Evolutionary conservation across 2,797 vertebrate genomes (phyloP).

Genomic region (Eremophila alpestris): DNA sequence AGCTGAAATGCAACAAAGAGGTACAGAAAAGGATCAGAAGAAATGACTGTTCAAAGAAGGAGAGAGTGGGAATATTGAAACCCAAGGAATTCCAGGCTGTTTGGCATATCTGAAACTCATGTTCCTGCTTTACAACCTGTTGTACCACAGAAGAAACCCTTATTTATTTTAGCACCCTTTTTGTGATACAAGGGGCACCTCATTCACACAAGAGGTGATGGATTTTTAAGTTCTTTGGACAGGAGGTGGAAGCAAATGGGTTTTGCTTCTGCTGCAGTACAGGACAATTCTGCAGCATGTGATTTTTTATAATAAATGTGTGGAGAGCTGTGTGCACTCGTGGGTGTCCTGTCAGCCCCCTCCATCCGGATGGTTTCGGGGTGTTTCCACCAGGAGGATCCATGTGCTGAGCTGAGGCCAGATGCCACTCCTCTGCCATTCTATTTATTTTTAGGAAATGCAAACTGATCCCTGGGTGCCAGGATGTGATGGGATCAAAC

Average conservation of each 20-base stretch:
- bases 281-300: not conserved
- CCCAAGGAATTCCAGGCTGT: not conserved
- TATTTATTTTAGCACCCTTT: not conserved
- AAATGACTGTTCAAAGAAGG: not conserved
- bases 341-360: not conserved
- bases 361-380: accelerated
- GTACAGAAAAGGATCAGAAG: not conserved
- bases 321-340: not conserved
- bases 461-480: not conserved
- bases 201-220: not conserved
- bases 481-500: not conserved
- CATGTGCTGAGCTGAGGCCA: not conserved
- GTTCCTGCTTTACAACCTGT: not conserved
- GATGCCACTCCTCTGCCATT: slow-evolving; percentile 8
- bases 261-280: not conserved
- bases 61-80: not conserved
- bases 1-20: not conserved
- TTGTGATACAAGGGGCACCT: not conserved
- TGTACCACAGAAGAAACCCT: not conserved
- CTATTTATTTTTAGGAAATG: slow-evolving; percentile 53
- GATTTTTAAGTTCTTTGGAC: not conserved
- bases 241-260: not conserved
- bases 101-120: not conserved
- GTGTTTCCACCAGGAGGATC: not conserved
- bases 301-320: not conserved